phyloP scores from a whole-genome alignment of 2,113 vertebrate genomes.

The Rostratula benghalensis region DNA sequence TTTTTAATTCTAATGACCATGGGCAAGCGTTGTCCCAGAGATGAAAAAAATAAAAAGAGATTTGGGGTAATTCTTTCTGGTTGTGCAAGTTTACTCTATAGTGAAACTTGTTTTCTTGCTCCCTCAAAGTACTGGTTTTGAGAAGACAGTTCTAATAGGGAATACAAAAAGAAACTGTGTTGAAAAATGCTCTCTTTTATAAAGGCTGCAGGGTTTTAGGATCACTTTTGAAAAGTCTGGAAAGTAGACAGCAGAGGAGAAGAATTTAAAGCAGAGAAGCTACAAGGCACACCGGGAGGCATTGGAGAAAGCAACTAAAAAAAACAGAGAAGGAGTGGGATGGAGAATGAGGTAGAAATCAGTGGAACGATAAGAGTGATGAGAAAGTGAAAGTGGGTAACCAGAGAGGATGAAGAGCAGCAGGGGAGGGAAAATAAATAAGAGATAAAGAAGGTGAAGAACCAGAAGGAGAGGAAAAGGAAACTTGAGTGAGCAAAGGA shows the following conservation, averaged over 20 bases:
- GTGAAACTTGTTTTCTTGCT: neutral
- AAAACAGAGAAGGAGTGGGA: neutral
- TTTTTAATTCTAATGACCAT: neutral
- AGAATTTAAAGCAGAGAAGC: neutral
- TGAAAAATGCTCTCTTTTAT: neutral
- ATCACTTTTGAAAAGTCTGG: neutral
- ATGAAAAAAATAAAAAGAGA: neutral
- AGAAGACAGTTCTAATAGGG: neutral
- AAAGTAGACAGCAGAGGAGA: neutral
- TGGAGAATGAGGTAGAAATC: neutral
- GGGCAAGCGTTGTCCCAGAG: neutral
- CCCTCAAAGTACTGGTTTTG: neutral
- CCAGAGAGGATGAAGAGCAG: neutral
- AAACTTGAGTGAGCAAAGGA: neutral
- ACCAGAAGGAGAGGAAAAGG: neutral
- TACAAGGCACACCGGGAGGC: neutral
- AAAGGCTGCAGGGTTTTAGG: neutral
- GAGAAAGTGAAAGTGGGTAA: neutral
- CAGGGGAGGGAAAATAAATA: neutral
- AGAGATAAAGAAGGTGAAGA: neutral
- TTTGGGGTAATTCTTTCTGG: neutral
- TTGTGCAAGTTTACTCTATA: neutral
- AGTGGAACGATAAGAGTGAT: neutral
- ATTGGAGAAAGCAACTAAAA: neutral
- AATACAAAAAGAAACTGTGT: neutral